Base-by-base conservation (phyloP, 2,797 vertebrate species). In the Catharus ustulatus region DNA sequence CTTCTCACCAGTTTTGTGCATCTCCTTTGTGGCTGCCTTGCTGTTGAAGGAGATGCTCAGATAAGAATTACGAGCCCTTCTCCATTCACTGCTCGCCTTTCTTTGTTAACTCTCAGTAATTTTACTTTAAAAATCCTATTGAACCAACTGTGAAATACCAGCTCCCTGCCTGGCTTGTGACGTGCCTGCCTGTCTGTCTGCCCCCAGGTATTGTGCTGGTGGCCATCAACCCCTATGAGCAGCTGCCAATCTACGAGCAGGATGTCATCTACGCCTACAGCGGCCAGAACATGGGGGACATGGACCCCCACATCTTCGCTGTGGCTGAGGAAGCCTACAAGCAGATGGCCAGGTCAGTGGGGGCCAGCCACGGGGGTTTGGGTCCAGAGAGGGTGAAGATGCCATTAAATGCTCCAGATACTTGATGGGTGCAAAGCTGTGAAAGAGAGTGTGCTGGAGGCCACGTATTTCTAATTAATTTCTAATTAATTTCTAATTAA, bases 251-350 rank as follows among this genome's bases (percentile, higher is more conserved):
- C 96, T 99, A 99, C 6, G 99, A 98, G 26, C 98, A 99, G 96
- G 99, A 99, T 98, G 99, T 99, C 95, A 99, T 99, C 97, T 98
- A 98, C 2, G 98, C 99, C 7, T 99, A 99, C 98, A 99, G 98
- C 2, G 99, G 98, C 13, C 99, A 99, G 96, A 99, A 99, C 97
- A 98, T 98, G 98, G 99, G 99, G 1, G 99, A 99, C 95, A 99
- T 99, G 99, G 99, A 99, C 94, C 99, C 99, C 4, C 99, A 99
- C 92, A 99, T 99, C 91, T 99, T 99, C 7, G 99, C 99, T 0
- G 99, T 99, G 97, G 99, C 99, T 0, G 98, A 99, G 74, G 99
- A 99, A 92, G 99, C 99, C 2, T 99, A 99, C 92, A 99, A 99
- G 87, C 99, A 99, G 96, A 99, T 99, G 99, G 98, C 97, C 96